Percentiles rank a stretch among this genome's conserved stretches.
Evolutionary conservation across 1,140 invertebrate species (phyloP).

Genomic region (Conopomorpha cramerella): DNA sequence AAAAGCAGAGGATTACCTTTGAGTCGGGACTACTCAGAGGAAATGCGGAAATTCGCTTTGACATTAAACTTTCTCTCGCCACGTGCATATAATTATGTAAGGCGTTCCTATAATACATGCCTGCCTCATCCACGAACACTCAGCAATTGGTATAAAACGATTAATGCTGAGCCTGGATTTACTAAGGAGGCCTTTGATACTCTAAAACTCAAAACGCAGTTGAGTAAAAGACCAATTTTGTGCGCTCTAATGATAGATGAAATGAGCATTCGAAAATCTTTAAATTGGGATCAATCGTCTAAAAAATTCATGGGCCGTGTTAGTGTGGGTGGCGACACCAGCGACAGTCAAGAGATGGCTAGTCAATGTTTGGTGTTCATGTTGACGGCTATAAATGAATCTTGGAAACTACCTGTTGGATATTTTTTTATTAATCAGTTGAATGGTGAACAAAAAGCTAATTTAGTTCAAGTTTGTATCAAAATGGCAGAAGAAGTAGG

Average conservation of each 20-base stretch:
- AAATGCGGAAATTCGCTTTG: slow-evolving; percentile 2
- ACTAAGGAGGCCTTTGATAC: not conserved
- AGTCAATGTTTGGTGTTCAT: not conserved
- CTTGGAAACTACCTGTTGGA: not conserved
- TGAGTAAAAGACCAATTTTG: not conserved
- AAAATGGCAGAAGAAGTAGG: not conserved
- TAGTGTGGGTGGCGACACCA: too few species aligned
- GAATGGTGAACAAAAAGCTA: not conserved
- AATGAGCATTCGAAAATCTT: too few species aligned
- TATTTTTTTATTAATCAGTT: not conserved
- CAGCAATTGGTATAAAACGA: slow-evolving; percentile 1
- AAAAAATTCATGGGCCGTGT: too few species aligned
- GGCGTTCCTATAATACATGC: slow-evolving; percentile 1
- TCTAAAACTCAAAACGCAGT: not conserved
- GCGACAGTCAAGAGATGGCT: not conserved
- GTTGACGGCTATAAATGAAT: not conserved
- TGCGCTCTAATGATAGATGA: slow-evolving; percentile 1
- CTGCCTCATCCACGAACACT: slow-evolving; percentile 2
- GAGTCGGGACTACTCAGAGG: not conserved
- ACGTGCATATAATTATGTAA: not conserved
- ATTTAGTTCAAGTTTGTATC: not conserved
- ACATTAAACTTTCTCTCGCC: slow-evolving; percentile 2
- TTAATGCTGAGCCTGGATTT: slow-evolving; percentile 3
- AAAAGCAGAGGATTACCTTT: not conserved
- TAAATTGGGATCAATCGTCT: too few species aligned